Base-by-base conservation (phyloP, 2,888 invertebrate genomes). In the Nasonovia ribisnigri region DNA sequence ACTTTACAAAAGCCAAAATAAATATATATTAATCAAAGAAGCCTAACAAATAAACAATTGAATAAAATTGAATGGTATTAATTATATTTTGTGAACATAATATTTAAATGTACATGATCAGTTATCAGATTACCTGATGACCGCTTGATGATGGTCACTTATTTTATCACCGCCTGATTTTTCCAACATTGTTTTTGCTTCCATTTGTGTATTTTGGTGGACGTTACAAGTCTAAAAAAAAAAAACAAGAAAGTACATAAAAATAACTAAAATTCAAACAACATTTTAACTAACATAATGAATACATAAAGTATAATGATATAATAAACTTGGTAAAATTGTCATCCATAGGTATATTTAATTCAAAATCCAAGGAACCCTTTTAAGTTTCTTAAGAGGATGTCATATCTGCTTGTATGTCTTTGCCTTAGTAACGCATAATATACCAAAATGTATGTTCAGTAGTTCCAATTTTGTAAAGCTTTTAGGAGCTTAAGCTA, bases 111-210 rank as follows among this genome's bases (percentile, higher is more conserved):
- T 88, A 92, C 51, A 88, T 48, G 42, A 42, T 48, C 51, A 36
- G 42, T 87, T 88, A 60, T 48, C 84, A 84, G 88, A 92, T 92
- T 88, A 92, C 84, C 88, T 92, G 84, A 92, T 89, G 77, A 92
- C 88, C 20, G 88, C 57, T 92, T 92, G 92, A n/a, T 89, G 84
- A 24, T 54, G 51, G 8, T 92, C 92, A 88, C 48, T 92, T 43
- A 92, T 42, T 54, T 88, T 88, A 88, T 92, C 88, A 89, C 36
- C n/a, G 0, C 16, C n/a, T 11, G 77, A 77, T 77, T 54, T 77
- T 43, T 89, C 89, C 13, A 89, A 60, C 42, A 77, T 54, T 54
- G 84, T 84, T 42, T 92, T 84, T 89, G 84, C 54, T 88, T 92
- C 88, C 57, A 84, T 84, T 92, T 92, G 60, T 57, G 77, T 92